Evolutionary conservation across 2,797 vertebrate species (phyloP).

Genomic region (Phataginus tetradactyla): DNA sequence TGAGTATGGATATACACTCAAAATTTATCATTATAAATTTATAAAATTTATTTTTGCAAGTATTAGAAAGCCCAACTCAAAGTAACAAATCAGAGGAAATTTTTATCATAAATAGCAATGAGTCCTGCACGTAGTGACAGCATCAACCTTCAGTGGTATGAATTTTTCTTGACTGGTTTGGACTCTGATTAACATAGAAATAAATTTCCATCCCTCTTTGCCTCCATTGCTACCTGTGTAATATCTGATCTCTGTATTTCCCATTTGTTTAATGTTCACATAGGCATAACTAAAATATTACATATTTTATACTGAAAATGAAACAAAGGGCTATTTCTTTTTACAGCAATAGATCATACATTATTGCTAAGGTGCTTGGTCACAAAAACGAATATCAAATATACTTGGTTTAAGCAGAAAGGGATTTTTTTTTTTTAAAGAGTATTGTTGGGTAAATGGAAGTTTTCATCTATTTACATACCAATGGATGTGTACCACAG

Average conservation of each 20-base stretch:
- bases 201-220: neutral
- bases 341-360: neutral
- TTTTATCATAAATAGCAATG: neutral
- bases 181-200: neutral
- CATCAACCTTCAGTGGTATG: neutral
- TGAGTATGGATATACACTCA: neutral
- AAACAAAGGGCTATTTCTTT: constrained; percentile 31
- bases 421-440: neutral
- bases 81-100: neutral
- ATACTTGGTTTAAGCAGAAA: constrained; percentile 29
- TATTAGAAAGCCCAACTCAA: neutral
- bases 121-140: neutral
- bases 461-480: too few species aligned
- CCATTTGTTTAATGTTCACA: constrained; percentile 25
- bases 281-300: constrained; percentile 32
- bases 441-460: too few species aligned
- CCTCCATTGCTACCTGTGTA: neutral
- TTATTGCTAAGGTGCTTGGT: neutral
- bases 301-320: neutral
- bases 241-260: neutral
- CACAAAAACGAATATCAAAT: constrained; percentile 45
- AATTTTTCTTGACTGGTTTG: neutral
- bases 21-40: neutral
- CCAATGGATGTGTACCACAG: too few species aligned
- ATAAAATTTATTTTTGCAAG: neutral